Evolutionary conservation across 2,888 invertebrate species (phyloP), one percentile per base, ranked within the genome.

Genomic region (Macaria liturata): DNA sequence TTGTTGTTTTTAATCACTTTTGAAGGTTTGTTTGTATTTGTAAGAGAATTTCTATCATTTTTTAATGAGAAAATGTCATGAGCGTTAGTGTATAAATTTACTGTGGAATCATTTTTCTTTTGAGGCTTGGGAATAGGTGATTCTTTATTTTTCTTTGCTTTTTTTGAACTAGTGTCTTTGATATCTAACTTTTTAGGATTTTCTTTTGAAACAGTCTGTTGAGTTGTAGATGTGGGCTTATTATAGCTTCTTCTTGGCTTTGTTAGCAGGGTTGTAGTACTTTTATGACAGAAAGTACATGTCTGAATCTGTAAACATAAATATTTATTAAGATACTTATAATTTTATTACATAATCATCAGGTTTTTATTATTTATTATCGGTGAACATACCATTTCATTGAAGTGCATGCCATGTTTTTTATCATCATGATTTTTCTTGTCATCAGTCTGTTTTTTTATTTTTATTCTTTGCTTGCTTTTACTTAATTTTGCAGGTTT

Each of bases 1-100:
- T 90, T 91, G 68, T 82, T 88, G 59, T 89, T 91, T 58, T 85
- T 88, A 54, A 88, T 85, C 32, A 82, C 68, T 74, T 84, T 88
- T n/a, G 77, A 67, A 46, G 70, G 69, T 57, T 82, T 83, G 1
- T 72, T 64, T 32, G 64, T 49, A 59, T 65, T 76, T 20, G 68
- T 49, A 4, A 90, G 46, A 30, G 64, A 76, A 70, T 90, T 91
- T 20, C 78, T 78, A 39, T 84, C 78, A 67, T 86, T 87, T 40
- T 76, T 75, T 45, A 91, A 65, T 32, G 85, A 86, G 71, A 88
- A 91, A 32, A 86, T 78, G 69, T 87, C 83, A 62, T 76, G 75
- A 46, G 87, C 74, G 59, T 78, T 80, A n/a, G 78, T 72, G 68
- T 91, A 91, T 5, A 90, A 78, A 81, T 84, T 81, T 4, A 79